A percentile compares a stretch with the other conserved stretches of the same genome.
phyloP scores from a whole-genome alignment of 2,797 vertebrate species.

The Diceros bicornis region DNA sequence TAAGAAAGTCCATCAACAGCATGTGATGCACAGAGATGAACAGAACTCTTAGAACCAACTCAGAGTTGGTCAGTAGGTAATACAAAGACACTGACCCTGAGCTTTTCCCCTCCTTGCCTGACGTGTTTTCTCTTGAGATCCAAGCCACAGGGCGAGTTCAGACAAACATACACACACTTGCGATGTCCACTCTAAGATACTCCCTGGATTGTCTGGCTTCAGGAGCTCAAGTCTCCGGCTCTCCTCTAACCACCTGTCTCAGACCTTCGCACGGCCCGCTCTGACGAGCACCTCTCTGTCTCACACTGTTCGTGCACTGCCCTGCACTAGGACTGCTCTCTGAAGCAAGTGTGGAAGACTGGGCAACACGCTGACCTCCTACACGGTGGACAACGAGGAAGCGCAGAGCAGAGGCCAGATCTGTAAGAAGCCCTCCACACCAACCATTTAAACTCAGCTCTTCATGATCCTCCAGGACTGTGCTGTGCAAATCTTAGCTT shows the following conservation, averaged over 20 bases:
- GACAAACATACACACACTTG: neutral
- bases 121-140: neutral
- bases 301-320: neutral
- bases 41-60: neutral
- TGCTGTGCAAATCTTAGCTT: neutral
- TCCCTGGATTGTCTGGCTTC: neutral
- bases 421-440: neutral
- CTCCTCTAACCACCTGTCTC: neutral
- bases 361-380: neutral
- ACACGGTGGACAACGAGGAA: neutral
- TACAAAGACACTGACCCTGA: accelerated
- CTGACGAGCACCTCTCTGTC: neutral
- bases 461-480: neutral
- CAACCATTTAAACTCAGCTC: neutral
- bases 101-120: neutral
- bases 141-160: neutral
- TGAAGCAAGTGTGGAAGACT: neutral
- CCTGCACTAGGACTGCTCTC: neutral
- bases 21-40: neutral
- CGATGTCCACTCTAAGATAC: neutral
- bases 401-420: neutral
- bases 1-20: neutral
- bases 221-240: neutral
- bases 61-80: neutral
- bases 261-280: neutral